Base-by-base conservation (phyloP, 2,888 invertebrate genomes). In the Lampropteryx suffumata region DNA sequence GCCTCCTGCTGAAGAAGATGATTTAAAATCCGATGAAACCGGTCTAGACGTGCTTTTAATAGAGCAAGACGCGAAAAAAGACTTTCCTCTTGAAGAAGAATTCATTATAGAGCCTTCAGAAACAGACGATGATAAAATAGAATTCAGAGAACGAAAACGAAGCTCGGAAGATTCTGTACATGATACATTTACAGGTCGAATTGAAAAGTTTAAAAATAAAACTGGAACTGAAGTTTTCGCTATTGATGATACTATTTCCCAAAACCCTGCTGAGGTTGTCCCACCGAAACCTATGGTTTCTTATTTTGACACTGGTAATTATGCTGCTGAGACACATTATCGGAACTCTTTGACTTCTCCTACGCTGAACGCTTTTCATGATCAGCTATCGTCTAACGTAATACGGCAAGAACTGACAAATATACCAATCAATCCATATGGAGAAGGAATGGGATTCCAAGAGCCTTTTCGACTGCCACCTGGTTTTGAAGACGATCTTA, bases 281-380 rank as follows among this genome's bases (percentile, higher is more conserved):
- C 79, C 81, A 11, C 72, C 78, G 0, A 67, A 81, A 11, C 73
- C 76, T 4, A 82, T 88, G 61, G 80, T 85, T 3, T 90, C 90
- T 0, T 90, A 89, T 58, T 89, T 89, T 26, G 89, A 90, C 45
- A 90, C 89, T 0, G 89, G 90, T 1, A 89, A 90, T 48, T 89
- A 83, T 57, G 89, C 90, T 0, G 89, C 73, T 8, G 90, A 89
- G 39, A 77, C 80, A 26, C 82, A 89, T 58, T 87, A 80, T 32
- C 76, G 66, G 42, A 88, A 88, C 29, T 79, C 80, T 0, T 50
- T 81, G 0, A 69, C 68, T 1, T 78, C 79, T 8, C 74, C 79
- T 0, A 47, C 72, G 4, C 52, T 50, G 7, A 61, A 59, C 8
- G 54, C 56, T 27, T 48, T 60, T 59, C 33, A 64, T 50, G 45